Percentiles rank a stretch among this genome's conserved stretches.
These are phyloP conservation scores for Rhinella marina DNA, from an alignment of 2,797 vertebrate genomes.

Conservation along the genomic window DNA sequence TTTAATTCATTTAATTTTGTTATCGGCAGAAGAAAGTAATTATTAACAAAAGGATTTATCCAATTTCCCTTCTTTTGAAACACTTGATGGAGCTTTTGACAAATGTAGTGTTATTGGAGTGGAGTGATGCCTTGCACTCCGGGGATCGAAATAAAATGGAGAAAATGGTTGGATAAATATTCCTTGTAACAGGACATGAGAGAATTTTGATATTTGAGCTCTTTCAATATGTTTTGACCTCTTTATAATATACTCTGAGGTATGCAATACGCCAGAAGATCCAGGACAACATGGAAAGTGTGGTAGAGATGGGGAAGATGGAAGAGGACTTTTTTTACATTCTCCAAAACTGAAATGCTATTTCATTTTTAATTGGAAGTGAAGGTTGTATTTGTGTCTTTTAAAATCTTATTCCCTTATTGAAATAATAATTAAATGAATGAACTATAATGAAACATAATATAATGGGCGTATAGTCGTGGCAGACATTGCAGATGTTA, in stretches of 20 bases:
- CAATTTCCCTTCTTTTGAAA: background rate
- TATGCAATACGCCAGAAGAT: background rate
- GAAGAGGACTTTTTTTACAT: background rate
- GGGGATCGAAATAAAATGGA: background rate
- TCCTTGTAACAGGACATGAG: background rate
- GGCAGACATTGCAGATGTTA: too few relatives aligned
- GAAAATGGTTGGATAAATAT: background rate
- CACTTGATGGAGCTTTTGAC: background rate
- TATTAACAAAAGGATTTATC: background rate
- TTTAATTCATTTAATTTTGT: background rate
- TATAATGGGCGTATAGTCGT: too few relatives aligned
- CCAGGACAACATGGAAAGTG: background rate
- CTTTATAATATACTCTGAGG: background rate
- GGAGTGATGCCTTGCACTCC: background rate
- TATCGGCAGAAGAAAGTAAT: background rate
- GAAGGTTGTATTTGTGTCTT: too few relatives aligned
- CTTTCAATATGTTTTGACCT: constrained; percentile 6
- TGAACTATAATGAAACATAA: background rate
- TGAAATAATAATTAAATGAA: background rate
- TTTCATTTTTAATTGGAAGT: background rate
- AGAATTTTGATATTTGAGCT: background rate
- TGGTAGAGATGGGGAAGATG: background rate
- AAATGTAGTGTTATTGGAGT: background rate
- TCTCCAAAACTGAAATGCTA: background rate
- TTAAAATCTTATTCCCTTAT: background rate